Conservation (phyloP, 2,113 vertebrate genomes). For the Athene cunicularia region DNA sequence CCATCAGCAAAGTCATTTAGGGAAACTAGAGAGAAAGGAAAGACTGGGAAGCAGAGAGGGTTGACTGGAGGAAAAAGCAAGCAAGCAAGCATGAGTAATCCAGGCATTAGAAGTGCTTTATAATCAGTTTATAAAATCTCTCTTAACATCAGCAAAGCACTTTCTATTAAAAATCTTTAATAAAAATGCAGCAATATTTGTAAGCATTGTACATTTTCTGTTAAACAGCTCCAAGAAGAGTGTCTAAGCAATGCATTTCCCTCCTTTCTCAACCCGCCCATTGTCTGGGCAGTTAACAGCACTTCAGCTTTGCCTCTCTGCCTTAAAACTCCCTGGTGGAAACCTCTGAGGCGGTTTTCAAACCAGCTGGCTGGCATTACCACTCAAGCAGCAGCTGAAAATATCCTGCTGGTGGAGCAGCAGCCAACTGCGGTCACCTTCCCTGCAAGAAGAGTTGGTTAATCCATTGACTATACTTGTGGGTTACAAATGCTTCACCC, state of each 20-base stretch:
- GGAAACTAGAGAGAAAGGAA: neutral
- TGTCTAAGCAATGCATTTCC: neutral
- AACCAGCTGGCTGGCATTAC: neutral
- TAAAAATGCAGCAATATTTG: conserved; percentile 30
- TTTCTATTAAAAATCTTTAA: conserved; percentile 50
- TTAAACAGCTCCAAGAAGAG: conserved; percentile 27
- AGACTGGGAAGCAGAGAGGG: neutral
- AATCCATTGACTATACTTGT: neutral
- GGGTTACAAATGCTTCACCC: neutral
- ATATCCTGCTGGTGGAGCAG: neutral
- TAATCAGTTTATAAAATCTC: conserved; percentile 64
- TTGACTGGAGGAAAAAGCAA: conserved; percentile 16
- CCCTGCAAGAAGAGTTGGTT: neutral
- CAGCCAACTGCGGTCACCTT: neutral
- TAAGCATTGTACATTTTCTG: conserved; percentile 23
- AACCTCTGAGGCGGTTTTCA: neutral
- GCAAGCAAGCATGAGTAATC: conserved; percentile 20
- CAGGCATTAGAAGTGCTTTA: conserved; percentile 51
- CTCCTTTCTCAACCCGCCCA: neutral
- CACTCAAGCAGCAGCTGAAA: neutral
- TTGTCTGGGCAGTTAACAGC: conserved; percentile 32
- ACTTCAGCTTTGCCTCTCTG: neutral
- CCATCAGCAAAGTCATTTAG: neutral
- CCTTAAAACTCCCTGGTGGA: neutral
- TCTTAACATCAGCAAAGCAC: conserved; percentile 39